phyloP scores from a whole-genome alignment of 2,797 vertebrate genomes.

The Tokudaia muenninki region DNA sequence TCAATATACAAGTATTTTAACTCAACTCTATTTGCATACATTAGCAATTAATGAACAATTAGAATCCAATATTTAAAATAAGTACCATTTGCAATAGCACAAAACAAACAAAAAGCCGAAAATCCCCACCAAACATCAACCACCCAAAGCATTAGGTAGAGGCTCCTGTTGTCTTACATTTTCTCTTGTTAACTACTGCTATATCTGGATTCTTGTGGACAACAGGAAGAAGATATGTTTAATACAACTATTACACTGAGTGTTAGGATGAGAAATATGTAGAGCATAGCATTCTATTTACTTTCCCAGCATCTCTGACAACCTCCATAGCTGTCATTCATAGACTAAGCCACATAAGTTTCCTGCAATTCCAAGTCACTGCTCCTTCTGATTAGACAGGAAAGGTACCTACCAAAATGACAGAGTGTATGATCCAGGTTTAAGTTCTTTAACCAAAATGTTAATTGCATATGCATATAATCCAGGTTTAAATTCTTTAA shows the following conservation, averaged over 20 bases:
- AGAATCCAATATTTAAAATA: neutral
- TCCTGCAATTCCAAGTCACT: neutral
- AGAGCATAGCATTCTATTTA: neutral
- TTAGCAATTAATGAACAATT: neutral
- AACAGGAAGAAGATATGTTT: neutral
- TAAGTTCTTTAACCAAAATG: neutral
- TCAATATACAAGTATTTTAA: neutral
- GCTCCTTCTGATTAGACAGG: neutral
- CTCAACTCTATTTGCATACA: neutral
- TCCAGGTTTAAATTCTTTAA: neutral
- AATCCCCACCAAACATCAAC: neutral
- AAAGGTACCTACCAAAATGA: neutral
- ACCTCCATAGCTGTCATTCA: neutral
- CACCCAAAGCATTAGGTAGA: neutral
- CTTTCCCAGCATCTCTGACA: neutral
- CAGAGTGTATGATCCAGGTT: neutral
- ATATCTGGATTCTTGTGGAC: neutral
- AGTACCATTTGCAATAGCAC: neutral
- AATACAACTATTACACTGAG: neutral
- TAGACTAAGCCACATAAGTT: neutral
- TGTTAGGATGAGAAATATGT: neutral
- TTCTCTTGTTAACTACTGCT: neutral
- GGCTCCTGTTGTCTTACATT: neutral
- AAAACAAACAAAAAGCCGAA: neutral
- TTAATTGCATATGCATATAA: no score